Evolutionary conservation across 2,797 vertebrate genomes (phyloP).

Genomic region (Epinephelus malabaricus): DNA sequence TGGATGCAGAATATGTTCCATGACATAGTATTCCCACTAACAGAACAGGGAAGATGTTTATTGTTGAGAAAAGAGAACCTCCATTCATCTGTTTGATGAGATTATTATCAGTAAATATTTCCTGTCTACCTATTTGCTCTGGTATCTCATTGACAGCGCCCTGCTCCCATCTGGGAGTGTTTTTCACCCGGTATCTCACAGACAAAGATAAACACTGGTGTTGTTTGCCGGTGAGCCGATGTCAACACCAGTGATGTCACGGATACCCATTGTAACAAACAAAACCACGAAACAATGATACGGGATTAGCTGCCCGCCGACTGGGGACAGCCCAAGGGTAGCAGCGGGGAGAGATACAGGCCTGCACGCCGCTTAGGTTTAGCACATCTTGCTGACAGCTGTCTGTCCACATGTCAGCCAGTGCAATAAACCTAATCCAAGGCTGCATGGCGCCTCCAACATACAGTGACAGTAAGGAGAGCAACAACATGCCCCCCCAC

Average conservation of each 20-base stretch:
- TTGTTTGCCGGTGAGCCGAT: slow-evolving; percentile 75
- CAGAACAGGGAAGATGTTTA: slow-evolving; percentile 53
- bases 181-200: slow-evolving; percentile 72
- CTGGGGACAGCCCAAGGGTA: slow-evolving; percentile 69
- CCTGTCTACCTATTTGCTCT: slow-evolving; percentile 75
- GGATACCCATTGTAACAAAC: slow-evolving; percentile 78
- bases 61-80: slow-evolving; percentile 47
- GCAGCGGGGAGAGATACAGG: slow-evolving; percentile 44
- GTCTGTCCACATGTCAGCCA: slow-evolving; percentile 77
- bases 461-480: slow-evolving; percentile 63
- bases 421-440: slow-evolving; percentile 78
- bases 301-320: slow-evolving; percentile 66
- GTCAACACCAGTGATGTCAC: slow-evolving; percentile 82
- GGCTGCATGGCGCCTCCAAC: slow-evolving; percentile 65
- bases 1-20: slow-evolving; percentile 14
- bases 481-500: slow-evolving; percentile 49
- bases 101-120: slow-evolving; percentile 84
- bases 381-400: slow-evolving; percentile 67
- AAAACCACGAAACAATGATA: slow-evolving; percentile 75
- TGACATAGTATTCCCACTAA: slow-evolving; percentile 11
- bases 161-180: slow-evolving; percentile 77
- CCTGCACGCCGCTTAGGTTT: slow-evolving; percentile 38
- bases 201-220: slow-evolving; percentile 79
- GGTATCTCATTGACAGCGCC: slow-evolving; percentile 68
- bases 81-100: slow-evolving; percentile 78